A percentile compares a stretch with the other conserved stretches of the same genome.
Evolutionary conservation across 2,113 vertebrate genomes (phyloP).

Genomic region (Arenaria interpres): DNA sequence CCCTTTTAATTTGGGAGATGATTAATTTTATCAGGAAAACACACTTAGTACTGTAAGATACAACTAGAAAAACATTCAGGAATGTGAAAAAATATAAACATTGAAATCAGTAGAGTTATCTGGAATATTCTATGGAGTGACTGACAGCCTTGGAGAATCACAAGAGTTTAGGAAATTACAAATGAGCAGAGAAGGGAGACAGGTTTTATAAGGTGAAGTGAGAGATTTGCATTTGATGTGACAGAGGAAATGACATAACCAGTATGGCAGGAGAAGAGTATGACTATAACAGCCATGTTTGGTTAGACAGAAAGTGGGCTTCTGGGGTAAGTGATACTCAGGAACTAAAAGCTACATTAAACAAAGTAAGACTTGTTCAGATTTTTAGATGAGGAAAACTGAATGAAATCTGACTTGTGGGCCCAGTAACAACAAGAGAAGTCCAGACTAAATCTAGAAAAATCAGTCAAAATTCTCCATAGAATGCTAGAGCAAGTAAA

Average conservation of each 20-base stretch:
- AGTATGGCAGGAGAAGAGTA: not conserved
- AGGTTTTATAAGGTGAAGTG: not conserved
- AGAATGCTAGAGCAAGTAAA: not conserved
- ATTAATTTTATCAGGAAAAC: not conserved
- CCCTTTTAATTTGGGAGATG: not conserved
- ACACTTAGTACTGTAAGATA: not conserved
- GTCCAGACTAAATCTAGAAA: not conserved
- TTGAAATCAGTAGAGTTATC: not conserved
- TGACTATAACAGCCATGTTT: not conserved
- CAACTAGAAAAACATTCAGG: not conserved
- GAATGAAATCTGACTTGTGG: not conserved
- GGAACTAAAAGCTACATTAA: not conserved
- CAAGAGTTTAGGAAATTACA: not conserved
- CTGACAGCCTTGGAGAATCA: not conserved
- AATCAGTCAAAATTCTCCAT: not conserved
- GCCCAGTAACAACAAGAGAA: not conserved
- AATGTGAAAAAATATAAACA: not conserved
- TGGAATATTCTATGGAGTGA: not conserved
- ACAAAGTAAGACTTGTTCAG: not conserved
- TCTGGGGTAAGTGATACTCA: fast-evolving
- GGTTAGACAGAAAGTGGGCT: not conserved
- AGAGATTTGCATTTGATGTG: not conserved
- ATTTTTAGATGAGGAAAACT: not conserved
- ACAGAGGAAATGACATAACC: not conserved
- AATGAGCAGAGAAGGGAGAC: not conserved